Conservation (phyloP, 2,888 invertebrate genomes). For the Timandra comae region DNA sequence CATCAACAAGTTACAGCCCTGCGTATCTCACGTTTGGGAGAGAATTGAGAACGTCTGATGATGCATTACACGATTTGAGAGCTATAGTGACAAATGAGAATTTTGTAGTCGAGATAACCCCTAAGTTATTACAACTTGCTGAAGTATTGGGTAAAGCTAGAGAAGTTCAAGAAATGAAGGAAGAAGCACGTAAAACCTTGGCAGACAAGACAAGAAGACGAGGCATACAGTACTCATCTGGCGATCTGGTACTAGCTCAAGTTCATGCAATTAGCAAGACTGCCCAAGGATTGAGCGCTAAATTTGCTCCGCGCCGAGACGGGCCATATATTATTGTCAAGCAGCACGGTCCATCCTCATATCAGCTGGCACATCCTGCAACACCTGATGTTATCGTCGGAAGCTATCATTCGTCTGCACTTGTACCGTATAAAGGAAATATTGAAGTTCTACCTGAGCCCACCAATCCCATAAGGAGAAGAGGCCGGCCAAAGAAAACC, state of each 20-base stretch:
- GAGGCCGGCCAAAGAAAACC: neutral
- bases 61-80: neutral
- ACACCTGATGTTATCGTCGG: neutral
- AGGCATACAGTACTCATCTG: slow-evolving; percentile 6
- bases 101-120: slow-evolving; percentile 11
- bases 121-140: slow-evolving; percentile 6
- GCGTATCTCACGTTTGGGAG: slow-evolving; percentile 2
- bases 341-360: neutral
- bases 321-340: slow-evolving; percentile 6
- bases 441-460: neutral
- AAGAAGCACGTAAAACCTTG: slow-evolving; percentile 11
- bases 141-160: slow-evolving; percentile 4
- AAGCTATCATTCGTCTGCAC: neutral
- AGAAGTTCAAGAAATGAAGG: slow-evolving; percentile 14
- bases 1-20: neutral
- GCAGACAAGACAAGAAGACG: slow-evolving; percentile 6
- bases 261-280: neutral
- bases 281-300: neutral
- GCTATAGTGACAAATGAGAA: slow-evolving; percentile 5
- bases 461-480: neutral
- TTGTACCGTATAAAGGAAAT: neutral
- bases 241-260: slow-evolving; percentile 1
- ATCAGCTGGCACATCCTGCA: neutral
- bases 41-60: slow-evolving; percentile 1
- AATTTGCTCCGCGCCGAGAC: slow-evolving; percentile 4